phyloP scores from a whole-genome alignment of 2,888 invertebrate genomes.

The Cheilosia grossa region DNA sequence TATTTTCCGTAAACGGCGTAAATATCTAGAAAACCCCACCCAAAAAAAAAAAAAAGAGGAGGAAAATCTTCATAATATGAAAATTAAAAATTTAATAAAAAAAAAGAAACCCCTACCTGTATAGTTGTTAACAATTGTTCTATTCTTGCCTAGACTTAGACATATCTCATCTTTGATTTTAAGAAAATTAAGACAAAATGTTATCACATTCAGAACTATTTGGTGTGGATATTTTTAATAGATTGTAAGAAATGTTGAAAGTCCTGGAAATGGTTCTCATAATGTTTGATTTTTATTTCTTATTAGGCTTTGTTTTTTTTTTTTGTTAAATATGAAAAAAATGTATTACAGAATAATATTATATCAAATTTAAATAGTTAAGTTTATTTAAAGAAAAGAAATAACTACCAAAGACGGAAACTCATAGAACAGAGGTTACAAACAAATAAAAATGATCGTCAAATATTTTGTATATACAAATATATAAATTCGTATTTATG shows the following conservation, averaged over 20 bases:
- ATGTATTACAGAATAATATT: constrained; percentile 17
- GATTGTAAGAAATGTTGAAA: constrained; percentile 28
- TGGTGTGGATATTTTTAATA: constrained; percentile 32
- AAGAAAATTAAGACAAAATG: not conserved
- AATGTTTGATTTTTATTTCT: not conserved
- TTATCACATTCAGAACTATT: constrained; percentile 16
- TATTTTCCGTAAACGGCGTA: not conserved
- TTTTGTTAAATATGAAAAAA: constrained; percentile 13
- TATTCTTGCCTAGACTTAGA: constrained; percentile 65
- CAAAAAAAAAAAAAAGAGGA: not conserved
- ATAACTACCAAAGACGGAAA: constrained; percentile 1
- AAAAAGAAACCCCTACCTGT: constrained; percentile 23
- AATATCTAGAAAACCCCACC: constrained; percentile 19
- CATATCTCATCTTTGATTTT: constrained; percentile 49
- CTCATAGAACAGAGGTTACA: constrained; percentile 29
- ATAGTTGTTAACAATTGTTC: constrained; percentile 53
- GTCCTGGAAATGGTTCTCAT: constrained; percentile 33
- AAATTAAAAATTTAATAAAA: constrained; percentile 14
- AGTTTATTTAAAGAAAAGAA: constrained; percentile 25
- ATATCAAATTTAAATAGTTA: constrained; percentile 25
- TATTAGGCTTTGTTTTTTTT: not conserved
- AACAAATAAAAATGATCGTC: constrained; percentile 47
- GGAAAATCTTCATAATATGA: constrained; percentile 1
- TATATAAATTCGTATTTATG: constrained; percentile 66
- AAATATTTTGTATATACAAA: constrained; percentile 73